These are phyloP conservation scores for Catocala fraxini DNA, from an alignment of 2,888 invertebrate species.

Conservation along the genomic window DNA sequence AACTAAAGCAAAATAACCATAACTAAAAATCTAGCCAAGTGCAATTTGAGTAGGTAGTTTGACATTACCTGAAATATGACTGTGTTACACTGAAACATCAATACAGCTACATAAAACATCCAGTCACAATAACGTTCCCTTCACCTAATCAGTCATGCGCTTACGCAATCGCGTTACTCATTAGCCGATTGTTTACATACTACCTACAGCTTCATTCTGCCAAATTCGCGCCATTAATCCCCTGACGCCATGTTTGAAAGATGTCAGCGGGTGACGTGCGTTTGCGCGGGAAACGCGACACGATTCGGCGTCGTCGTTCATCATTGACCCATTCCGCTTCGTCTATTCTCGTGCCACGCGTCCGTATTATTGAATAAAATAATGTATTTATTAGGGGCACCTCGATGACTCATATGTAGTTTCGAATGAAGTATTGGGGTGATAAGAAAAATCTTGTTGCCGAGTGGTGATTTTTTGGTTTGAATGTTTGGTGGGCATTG, in stretches of 20 bases:
- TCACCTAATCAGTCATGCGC: constrained; percentile 33
- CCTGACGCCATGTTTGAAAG: constrained; percentile 47
- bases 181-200: constrained; percentile 38
- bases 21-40: not conserved
- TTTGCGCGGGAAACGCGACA: constrained; percentile 42
- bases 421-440: constrained; percentile 9
- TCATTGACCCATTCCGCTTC: constrained; percentile 46
- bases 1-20: no score
- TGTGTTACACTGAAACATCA: not conserved
- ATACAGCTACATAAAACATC: not conserved
- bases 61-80: not conserved
- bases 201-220: constrained; percentile 38
- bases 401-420: constrained; percentile 16
- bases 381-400: constrained; percentile 19
- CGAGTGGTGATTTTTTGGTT: not conserved
- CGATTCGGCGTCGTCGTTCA: constrained; percentile 28
- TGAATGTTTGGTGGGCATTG: not conserved
- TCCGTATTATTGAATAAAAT: constrained; percentile 36
- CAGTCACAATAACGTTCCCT: constrained; percentile 14
- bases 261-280: constrained; percentile 44
- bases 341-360: constrained; percentile 41
- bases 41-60: constrained; percentile 1
- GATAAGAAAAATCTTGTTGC: constrained; percentile 10
- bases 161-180: constrained; percentile 49
- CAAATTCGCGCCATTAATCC: constrained; percentile 36